These are phyloP conservation scores for Calliopum simillimum DNA, from an alignment of 2,888 invertebrate genomes.

Conservation along the genomic window DNA sequence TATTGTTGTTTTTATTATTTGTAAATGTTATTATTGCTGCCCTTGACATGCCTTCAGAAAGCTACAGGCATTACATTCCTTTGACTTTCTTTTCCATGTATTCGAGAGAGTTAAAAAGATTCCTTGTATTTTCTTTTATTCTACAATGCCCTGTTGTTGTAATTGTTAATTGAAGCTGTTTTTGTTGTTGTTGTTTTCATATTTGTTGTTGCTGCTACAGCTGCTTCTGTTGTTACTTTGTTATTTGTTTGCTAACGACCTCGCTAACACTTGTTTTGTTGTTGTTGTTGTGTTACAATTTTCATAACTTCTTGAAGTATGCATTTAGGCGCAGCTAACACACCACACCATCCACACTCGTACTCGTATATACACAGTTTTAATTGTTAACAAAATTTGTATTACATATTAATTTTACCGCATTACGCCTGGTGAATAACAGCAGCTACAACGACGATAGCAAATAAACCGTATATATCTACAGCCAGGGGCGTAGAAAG, in stretches of 20 bases:
- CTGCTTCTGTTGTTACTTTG: neutral
- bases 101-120: neutral
- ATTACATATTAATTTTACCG: too few relatives aligned
- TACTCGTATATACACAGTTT: too few relatives aligned
- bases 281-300: neutral
- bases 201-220: constrained; percentile 25
- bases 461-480: too few relatives aligned
- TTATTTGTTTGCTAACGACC: constrained; percentile 9
- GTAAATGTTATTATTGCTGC: neutral
- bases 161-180: constrained; percentile 42
- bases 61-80: neutral
- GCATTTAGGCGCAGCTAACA: neutral
- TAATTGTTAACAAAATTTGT: too few relatives aligned
- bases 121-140: neutral
- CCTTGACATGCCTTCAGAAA: neutral
- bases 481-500: too few relatives aligned
- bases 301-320: neutral
- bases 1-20: too few relatives aligned
- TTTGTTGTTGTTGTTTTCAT: constrained; percentile 40
- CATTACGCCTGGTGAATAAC: too few relatives aligned
- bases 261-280: constrained; percentile 11
- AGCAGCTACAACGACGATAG: too few relatives aligned
- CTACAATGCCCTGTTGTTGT: constrained; percentile 9
- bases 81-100: neutral
- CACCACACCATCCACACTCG: neutral